These are phyloP conservation scores for Champsocephalus gunnari DNA, from an alignment of 2,797 vertebrate genomes.

Conservation along the genomic window DNA sequence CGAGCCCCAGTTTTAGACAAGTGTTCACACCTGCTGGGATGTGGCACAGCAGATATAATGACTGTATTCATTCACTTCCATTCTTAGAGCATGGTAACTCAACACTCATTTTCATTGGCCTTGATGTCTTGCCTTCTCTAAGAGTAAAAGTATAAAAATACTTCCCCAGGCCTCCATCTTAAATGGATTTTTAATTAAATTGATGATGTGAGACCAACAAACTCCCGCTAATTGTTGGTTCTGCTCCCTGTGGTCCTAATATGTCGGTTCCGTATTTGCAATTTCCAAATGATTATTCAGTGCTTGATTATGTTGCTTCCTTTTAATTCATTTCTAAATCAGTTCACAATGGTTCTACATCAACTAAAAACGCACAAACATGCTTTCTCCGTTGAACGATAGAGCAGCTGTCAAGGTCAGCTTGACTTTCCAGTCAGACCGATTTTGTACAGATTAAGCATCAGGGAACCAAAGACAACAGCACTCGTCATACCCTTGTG, in stretches of 20 bases:
- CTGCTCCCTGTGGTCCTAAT: slow-evolving; percentile 76
- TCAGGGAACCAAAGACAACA: slow-evolving; percentile 48
- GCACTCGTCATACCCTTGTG: slow-evolving; percentile 46
- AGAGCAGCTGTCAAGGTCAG: slow-evolving; percentile 58
- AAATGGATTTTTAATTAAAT: slow-evolving; percentile 83
- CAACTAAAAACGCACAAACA: slow-evolving; percentile 34
- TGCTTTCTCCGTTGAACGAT: slow-evolving; percentile 19
- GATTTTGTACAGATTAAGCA: slow-evolving; percentile 58
- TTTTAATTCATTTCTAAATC: slow-evolving; percentile 66
- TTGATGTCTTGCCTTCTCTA: slow-evolving; percentile 59
- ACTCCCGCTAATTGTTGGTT: slow-evolving; percentile 72
- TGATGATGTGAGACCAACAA: slow-evolving; percentile 82
- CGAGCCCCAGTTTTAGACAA: slow-evolving; percentile 27
- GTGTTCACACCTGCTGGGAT: slow-evolving; percentile 47
- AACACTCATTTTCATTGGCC: slow-evolving; percentile 57
- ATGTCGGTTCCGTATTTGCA: slow-evolving; percentile 65
- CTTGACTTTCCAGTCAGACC: slow-evolving; percentile 35
- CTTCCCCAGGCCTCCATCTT: slow-evolving; percentile 67
- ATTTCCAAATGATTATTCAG: slow-evolving; percentile 76
- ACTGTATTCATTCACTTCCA: slow-evolving; percentile 42
- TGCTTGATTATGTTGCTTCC: slow-evolving; percentile 71
- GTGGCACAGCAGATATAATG: slow-evolving; percentile 47
- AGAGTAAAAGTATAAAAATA: slow-evolving; percentile 47
- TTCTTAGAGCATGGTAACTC: slow-evolving; percentile 44
- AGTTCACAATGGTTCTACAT: slow-evolving; percentile 48